Evolutionary conservation across 2,888 invertebrate species (phyloP), one percentile per base, ranked within the genome.

Genomic region (Ceriagrion tenellum): DNA sequence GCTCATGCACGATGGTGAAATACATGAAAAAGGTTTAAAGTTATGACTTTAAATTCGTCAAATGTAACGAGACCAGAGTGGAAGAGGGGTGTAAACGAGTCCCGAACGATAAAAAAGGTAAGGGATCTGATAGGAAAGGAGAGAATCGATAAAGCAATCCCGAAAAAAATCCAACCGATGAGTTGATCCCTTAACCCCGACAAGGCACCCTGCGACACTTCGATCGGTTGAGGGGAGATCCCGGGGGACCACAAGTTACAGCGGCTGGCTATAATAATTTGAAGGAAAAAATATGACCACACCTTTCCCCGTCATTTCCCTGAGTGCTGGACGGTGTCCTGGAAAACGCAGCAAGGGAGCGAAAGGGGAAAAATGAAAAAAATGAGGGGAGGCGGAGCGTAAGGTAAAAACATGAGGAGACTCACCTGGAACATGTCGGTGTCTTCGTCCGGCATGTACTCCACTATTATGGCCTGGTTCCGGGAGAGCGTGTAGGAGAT

Each of bases 391-490:
- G 47, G 88, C 10, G 69, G 40, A 12, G 26, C 95, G 55, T 26
- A 18, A 59, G 59, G 55, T 30, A 56, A 74, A 95, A 88, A 59
- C 56, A 88, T 3, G 81, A 35, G 35, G 81, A 81, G 81, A 89
- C 97, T 97, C 96, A 99, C 99, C 98, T 99, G 99, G 97, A 99
- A 99, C 99, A 99, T 99, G 97, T 99, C 99, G 95, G 99, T 99
- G 97, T 99, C 98, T 95, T 98, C 98, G 97, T 99, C 99, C 96
- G 98, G 98, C 96, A 98, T 98, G 97, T 99, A 99, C 97, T 99
- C 99, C 95, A 99, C 99, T 96, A 99, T 99, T 96, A 99, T 99
- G 95, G 99, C 99, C 97, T 99, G 99, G 97, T 98, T 99, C 97
- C 99, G 98, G 96, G 99, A 99, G 96, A 99, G 98, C 96, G 99